phyloP scores from a whole-genome alignment of 2,113 vertebrate genomes.

The Atractosteus spatula region DNA sequence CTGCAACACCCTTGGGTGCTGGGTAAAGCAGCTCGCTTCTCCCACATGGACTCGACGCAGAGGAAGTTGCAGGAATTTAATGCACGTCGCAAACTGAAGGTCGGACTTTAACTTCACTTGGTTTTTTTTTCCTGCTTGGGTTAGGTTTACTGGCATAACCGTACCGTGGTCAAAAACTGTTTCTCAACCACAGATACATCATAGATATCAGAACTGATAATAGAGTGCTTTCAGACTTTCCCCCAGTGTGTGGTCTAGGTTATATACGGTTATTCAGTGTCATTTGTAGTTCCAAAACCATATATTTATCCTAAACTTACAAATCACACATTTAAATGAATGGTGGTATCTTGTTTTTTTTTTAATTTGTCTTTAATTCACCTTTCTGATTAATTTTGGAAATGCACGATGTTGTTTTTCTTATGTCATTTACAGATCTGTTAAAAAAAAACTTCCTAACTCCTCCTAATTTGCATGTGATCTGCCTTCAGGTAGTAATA shows the following conservation, averaged over 20 bases:
- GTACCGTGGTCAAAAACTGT: too few relatives aligned
- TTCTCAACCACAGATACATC: too few relatives aligned
- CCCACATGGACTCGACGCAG: constrained; percentile 86
- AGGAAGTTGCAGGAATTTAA: constrained; percentile 86
- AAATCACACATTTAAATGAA: too few relatives aligned
- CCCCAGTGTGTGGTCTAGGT: neutral
- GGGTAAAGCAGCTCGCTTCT: constrained; percentile 77
- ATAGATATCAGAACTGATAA: neutral
- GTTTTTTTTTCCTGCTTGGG: neutral
- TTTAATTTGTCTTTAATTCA: too few relatives aligned
- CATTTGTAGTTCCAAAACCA: too few relatives aligned
- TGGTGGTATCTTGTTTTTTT: too few relatives aligned
- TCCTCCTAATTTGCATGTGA: neutral
- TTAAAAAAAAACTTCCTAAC: neutral
- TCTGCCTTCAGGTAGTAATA: neutral
- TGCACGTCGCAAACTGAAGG: constrained; percentile 82
- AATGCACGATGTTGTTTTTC: too few relatives aligned
- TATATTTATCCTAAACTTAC: too few relatives aligned
- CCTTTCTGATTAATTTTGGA: too few relatives aligned
- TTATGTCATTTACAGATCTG: too few relatives aligned
- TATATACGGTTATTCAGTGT: too few relatives aligned
- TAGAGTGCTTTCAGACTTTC: neutral
- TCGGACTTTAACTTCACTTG: constrained; percentile 21
- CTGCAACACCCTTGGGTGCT: constrained; percentile 84
- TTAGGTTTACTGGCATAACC: neutral